phyloP scores from a whole-genome alignment of 2,888 invertebrate species.

The Melanchra persicariae region DNA sequence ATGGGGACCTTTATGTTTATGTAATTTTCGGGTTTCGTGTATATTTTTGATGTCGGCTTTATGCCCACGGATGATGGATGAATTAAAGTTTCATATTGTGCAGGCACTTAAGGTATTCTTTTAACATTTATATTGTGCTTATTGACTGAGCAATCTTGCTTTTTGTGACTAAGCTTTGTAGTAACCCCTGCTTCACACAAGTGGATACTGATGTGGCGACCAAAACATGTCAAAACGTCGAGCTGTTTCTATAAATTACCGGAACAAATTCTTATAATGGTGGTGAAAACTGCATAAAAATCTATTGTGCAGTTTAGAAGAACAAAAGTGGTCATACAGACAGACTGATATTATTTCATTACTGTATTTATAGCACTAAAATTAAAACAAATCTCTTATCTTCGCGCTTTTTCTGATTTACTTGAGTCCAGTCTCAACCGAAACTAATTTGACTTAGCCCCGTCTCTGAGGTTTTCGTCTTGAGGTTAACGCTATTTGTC shows the following conservation, averaged over 20 bases:
- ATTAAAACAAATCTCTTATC: too few species aligned
- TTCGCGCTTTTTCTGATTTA: too few species aligned
- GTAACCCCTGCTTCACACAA: too few species aligned
- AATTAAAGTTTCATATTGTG: conserved; percentile 47
- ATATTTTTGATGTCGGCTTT: conserved; percentile 69
- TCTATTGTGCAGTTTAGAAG: background rate
- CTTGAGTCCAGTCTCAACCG: too few species aligned
- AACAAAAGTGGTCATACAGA: too few species aligned
- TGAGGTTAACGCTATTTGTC: too few species aligned
- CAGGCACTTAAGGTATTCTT: conserved; percentile 2
- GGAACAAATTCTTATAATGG: too few species aligned
- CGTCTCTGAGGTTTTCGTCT: too few species aligned
- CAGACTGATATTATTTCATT: background rate
- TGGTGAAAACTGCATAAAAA: background rate
- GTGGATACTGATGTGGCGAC: too few species aligned
- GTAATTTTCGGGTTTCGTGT: conserved; percentile 69
- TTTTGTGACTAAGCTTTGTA: background rate
- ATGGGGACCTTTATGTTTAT: conserved; percentile 74
- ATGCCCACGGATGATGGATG: conserved; percentile 43
- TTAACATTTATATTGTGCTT: conserved; percentile 1
- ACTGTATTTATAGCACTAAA: background rate
- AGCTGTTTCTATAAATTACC: too few species aligned
- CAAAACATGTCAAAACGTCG: background rate
- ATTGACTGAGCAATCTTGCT: background rate
- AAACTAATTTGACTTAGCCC: too few species aligned